phyloP scores from a whole-genome alignment of 2,888 invertebrate genomes.

The Cybosia mesomella region DNA sequence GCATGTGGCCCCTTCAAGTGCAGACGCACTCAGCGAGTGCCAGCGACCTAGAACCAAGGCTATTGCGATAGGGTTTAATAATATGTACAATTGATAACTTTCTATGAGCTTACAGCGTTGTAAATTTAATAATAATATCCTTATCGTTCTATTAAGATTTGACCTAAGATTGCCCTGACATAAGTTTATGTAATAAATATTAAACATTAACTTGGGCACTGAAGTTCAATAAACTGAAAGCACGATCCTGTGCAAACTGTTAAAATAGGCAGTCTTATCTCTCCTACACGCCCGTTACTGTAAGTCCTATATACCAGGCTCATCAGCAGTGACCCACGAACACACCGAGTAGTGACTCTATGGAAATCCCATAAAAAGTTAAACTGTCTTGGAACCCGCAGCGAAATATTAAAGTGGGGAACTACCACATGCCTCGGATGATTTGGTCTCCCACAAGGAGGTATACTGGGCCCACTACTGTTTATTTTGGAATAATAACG shows the following conservation, averaged over 20 bases:
- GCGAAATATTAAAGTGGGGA: too few species aligned
- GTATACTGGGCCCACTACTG: too few species aligned
- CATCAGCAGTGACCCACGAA: too few species aligned
- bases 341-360: too few species aligned
- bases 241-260: neutral
- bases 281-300: too few species aligned
- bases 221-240: neutral
- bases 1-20: slow-evolving; percentile 23
- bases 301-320: too few species aligned
- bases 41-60: slow-evolving; percentile 38
- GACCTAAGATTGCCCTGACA: slow-evolving; percentile 40
- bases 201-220: neutral
- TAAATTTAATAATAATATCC: slow-evolving; percentile 33
- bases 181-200: slow-evolving; percentile 24
- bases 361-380: too few species aligned
- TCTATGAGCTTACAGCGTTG: slow-evolving; percentile 35
- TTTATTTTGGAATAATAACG: too few species aligned
- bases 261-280: too few species aligned
- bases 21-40: slow-evolving; percentile 29
- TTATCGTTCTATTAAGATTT: slow-evolving; percentile 37
- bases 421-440: too few species aligned
- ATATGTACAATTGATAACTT: slow-evolving; percentile 37
- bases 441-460: too few species aligned
- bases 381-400: too few species aligned
- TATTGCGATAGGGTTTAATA: slow-evolving; percentile 11